Percentiles rank a stretch among this genome's conserved stretches.
Evolutionary conservation across 2,888 invertebrate genomes (phyloP).

Genomic region (Andrena fulva): DNA sequence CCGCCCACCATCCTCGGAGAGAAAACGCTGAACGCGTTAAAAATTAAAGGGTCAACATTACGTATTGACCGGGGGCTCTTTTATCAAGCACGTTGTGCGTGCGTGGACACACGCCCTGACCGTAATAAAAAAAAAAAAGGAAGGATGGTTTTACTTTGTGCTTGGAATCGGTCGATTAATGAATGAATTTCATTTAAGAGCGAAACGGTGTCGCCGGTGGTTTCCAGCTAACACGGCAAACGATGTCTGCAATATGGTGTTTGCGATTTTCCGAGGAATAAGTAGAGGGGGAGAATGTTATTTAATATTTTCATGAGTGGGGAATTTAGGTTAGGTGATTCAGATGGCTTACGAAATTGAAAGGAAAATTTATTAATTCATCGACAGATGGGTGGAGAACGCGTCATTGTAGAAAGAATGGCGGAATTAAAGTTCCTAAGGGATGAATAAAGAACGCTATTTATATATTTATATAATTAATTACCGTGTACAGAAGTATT

Average conservation of each 20-base stretch:
- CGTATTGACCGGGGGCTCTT: constrained; percentile 68
- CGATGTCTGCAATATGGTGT: no score
- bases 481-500: no score
- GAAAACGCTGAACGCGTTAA: constrained; percentile 71
- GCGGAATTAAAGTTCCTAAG: no score
- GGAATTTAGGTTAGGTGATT: no score
- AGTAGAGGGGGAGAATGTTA: no score
- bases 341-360: neutral
- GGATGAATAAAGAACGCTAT: no score
- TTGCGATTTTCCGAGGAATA: no score
- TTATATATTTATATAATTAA: no score
- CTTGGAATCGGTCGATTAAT: constrained; percentile 20
- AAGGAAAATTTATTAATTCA: neutral
- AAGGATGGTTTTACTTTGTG: neutral
- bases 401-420: no score
- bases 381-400: no score
- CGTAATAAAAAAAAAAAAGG: constrained; percentile 20
- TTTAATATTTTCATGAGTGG: no score
- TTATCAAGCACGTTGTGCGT: constrained; percentile 61
- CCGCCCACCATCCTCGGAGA: constrained; percentile 38
- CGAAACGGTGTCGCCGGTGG: neutral
- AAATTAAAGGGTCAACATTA: constrained; percentile 81
- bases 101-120: constrained; percentile 58
- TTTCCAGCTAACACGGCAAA: no score
- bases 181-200: constrained; percentile 19